Base-by-base conservation (phyloP, 2,113 vertebrate genomes). In the Petroica traversi region DNA sequence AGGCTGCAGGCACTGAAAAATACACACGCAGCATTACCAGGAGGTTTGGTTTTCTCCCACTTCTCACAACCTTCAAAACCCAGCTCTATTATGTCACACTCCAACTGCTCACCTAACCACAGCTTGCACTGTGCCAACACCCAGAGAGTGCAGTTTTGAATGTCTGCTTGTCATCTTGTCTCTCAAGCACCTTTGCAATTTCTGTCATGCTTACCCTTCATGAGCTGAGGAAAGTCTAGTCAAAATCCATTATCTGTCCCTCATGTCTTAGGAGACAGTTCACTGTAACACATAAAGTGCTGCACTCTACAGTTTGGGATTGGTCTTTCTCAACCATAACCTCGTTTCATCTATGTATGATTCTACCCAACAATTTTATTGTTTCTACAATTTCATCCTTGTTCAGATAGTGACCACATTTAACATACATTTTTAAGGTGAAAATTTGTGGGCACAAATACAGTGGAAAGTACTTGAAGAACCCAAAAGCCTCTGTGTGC, bases 1-100 rank as follows among this genome's bases (percentile, higher is more conserved):
- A 67, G 33, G 82, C 88, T 95, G 88, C 92, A 86, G 95, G 94
- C 86, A 67, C 63, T 69, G 75, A 58, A 62, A 93, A 88, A 71
- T 5, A 62, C 91, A 62, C 49, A 40, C 7, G 16, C 13, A 83
- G 75, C 4, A 7, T 26, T 33, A 40, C 14, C 67, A 67, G 78
- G 49, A 69, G 81, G 75, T 82, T 85, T 49, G 23, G 67, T 10
- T 38, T 74, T 77, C 74, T 89, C 68, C n/a, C 72, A 43, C 43
- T 88, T 55, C 66, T 57, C 71, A 25, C 40, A 83, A 24, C 75
- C 75, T 92, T 41, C 88, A 41, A 85, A 73, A 73, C 18, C 58
- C 51, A 74, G 54, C 15, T 57, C 14, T 74, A 7, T 15, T 54
- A 29, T 41, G 51, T 22, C 75, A 55, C 63, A 66, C 58, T 76